phyloP scores from a whole-genome alignment of 2,888 invertebrate species.

The Priocnemis perturbator region DNA sequence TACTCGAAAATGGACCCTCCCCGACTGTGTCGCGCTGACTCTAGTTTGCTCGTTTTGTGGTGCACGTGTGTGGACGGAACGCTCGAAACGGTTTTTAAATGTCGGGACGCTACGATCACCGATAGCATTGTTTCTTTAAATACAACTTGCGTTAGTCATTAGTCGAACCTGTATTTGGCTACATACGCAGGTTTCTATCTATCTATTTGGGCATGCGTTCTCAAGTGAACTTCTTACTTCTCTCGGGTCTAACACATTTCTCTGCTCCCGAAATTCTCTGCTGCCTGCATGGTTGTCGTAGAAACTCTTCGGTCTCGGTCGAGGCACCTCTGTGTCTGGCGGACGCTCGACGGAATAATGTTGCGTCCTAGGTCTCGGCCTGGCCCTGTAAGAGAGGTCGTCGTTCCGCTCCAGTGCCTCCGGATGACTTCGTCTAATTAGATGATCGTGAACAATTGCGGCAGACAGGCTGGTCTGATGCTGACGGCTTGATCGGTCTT shows the following conservation, averaged over 20 bases:
- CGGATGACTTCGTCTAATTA: slow-evolving; percentile 63
- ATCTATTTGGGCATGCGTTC: no score
- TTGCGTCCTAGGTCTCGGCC: slow-evolving; percentile 65
- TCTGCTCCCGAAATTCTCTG: slow-evolving; percentile 67
- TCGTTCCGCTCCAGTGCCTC: slow-evolving; percentile 65
- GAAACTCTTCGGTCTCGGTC: slow-evolving; percentile 71
- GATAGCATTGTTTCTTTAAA: no score
- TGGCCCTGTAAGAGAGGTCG: slow-evolving; percentile 62
- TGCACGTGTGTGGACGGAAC: no score
- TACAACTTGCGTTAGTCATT: no score
- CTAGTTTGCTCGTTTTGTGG: no score
- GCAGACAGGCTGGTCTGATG: slow-evolving; percentile 53
- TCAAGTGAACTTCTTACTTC: slow-evolving; percentile 46
- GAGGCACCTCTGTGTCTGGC: slow-evolving; percentile 63
- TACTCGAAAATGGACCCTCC: no score
- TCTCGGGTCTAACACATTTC: slow-evolving; percentile 64
- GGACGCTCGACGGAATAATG: slow-evolving; percentile 65
- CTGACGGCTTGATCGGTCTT: slow-evolving; percentile 62
- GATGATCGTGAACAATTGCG: slow-evolving; percentile 52
- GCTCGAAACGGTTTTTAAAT: no score
- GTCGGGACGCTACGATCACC: no score
- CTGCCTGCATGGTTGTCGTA: slow-evolving; percentile 69
- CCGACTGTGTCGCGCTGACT: no score
- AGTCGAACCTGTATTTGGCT: no score
- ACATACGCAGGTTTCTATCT: no score